phyloP scores from a whole-genome alignment of 2,797 vertebrate species.

The Oreonectes daqikongensis region DNA sequence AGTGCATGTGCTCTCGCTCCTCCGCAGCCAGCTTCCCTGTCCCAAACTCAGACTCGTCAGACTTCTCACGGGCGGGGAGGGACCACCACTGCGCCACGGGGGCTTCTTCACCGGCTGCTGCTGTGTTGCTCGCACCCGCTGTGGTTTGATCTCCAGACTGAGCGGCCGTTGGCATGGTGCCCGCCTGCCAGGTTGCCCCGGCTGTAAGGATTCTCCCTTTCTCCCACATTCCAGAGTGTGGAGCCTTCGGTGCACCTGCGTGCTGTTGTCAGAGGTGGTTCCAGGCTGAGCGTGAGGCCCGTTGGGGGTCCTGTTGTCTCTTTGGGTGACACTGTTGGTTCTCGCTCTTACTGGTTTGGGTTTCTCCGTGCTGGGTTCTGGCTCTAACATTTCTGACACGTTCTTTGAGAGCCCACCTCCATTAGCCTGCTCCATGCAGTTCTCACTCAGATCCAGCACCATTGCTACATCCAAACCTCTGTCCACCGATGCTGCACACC shows the following conservation, averaged over 20 bases:
- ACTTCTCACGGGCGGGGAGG: constrained; percentile 70
- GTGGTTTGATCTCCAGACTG: constrained; percentile 70
- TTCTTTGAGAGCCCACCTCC: constrained; percentile 56
- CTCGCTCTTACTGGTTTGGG: constrained; percentile 52
- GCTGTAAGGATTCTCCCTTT: constrained; percentile 23
- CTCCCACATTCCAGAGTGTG: constrained; percentile 10
- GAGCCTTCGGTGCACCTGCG: constrained; percentile 1
- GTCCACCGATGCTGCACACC: constrained; percentile 56
- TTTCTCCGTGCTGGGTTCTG: constrained; percentile 52
- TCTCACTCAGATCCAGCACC: constrained; percentile 84
- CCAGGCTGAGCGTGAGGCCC: constrained; percentile 62
- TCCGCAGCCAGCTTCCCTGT: constrained; percentile 78
- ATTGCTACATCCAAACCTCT: constrained; percentile 72
- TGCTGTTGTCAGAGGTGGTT: not conserved
- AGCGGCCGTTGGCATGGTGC: constrained; percentile 62
- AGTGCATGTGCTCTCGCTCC: constrained; percentile 83
- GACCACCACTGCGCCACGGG: constrained; percentile 73
- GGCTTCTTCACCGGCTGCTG: constrained; percentile 66
- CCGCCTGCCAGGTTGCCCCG: constrained; percentile 40
- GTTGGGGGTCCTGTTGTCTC: constrained; percentile 66
- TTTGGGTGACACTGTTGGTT: constrained; percentile 57
- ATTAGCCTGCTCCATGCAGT: constrained; percentile 77
- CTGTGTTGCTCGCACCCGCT: constrained; percentile 54
- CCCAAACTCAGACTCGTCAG: constrained; percentile 75
- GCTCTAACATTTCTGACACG: constrained; percentile 56